Conservation (phyloP, 1,140 invertebrate genomes). For the Lepidurus packardi region DNA sequence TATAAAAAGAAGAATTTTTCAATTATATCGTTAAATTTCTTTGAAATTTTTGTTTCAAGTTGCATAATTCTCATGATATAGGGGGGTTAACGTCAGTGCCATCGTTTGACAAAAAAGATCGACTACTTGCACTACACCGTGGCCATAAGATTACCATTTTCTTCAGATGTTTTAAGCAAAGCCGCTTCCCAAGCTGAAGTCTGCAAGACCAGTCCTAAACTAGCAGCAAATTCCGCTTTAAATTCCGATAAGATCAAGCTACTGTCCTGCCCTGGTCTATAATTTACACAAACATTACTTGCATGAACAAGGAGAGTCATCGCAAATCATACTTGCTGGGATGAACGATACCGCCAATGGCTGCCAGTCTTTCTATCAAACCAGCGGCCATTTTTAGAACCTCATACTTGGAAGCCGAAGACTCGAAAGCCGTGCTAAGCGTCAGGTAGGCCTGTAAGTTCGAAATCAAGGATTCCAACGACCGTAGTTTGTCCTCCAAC, state of each 20-base stretch:
- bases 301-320: slow-evolving; percentile 26
- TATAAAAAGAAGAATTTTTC: no score
- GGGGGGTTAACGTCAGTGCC: no score
- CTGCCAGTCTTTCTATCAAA: slow-evolving; percentile 57
- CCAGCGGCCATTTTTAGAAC: slow-evolving; percentile 62
- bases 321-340: slow-evolving; percentile 50
- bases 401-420: slow-evolving; percentile 62
- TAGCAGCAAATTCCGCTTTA: slow-evolving; percentile 56
- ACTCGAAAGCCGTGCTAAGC: slow-evolving; percentile 60
- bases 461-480: slow-evolving; percentile 23
- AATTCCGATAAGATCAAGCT: slow-evolving; percentile 59
- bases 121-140: no score
- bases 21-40: no score
- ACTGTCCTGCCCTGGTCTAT: slow-evolving; percentile 41
- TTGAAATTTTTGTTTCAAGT: no score
- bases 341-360: slow-evolving; percentile 60
- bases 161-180: slow-evolving; percentile 13
- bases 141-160: not conserved
- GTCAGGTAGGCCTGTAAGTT: slow-evolving; percentile 52
- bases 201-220: slow-evolving; percentile 54
- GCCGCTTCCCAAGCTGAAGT: slow-evolving; percentile 28
- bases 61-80: no score
- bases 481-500: slow-evolving; percentile 32
- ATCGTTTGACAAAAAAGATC: no score
- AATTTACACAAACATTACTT: slow-evolving; percentile 13